These are phyloP conservation scores for Drosophila serrata DNA, from an alignment of 1,140 invertebrate species.

Conservation along the genomic window DNA sequence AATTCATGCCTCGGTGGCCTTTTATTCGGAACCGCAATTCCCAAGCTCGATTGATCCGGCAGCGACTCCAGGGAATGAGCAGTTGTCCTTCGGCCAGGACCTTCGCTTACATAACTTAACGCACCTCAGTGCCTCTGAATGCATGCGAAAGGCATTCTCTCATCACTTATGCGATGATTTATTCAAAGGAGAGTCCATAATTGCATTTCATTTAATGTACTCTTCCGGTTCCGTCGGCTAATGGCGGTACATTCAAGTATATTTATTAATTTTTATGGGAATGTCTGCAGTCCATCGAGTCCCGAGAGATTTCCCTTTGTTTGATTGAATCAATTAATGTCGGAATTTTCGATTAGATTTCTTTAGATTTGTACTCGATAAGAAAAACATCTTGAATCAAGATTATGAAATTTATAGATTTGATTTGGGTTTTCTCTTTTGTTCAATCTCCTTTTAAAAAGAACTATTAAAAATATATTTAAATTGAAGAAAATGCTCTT, in stretches of 20 bases:
- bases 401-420: not conserved
- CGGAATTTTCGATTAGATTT: not conserved
- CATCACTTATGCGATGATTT: slow-evolving; percentile 47
- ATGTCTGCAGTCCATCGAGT: not conserved
- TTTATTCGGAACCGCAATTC: slow-evolving; percentile 67
- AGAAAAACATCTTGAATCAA: not conserved
- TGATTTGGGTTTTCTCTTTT: not conserved
- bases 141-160: slow-evolving; percentile 7
- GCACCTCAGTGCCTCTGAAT: slow-evolving; percentile 36
- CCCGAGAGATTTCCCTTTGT: not conserved
- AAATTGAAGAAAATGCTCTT: not conserved
- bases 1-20: slow-evolving; percentile 64
- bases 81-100: slow-evolving; percentile 29
- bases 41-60: slow-evolving; percentile 64
- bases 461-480: not conserved
- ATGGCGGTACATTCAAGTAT: slow-evolving; percentile 17
- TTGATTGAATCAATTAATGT: not conserved
- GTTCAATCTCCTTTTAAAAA: not conserved
- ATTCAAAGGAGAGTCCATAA: slow-evolving; percentile 35
- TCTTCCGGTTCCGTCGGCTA: not conserved
- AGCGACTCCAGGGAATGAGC: slow-evolving; percentile 42
- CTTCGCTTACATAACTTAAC: slow-evolving; percentile 27
- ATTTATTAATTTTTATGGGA: slow-evolving; percentile 7
- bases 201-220: slow-evolving; percentile 44
- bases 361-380: not conserved